phyloP scores from a whole-genome alignment of 35 echinoderm and acorn worm genomes.

The Diadema setosum region DNA sequence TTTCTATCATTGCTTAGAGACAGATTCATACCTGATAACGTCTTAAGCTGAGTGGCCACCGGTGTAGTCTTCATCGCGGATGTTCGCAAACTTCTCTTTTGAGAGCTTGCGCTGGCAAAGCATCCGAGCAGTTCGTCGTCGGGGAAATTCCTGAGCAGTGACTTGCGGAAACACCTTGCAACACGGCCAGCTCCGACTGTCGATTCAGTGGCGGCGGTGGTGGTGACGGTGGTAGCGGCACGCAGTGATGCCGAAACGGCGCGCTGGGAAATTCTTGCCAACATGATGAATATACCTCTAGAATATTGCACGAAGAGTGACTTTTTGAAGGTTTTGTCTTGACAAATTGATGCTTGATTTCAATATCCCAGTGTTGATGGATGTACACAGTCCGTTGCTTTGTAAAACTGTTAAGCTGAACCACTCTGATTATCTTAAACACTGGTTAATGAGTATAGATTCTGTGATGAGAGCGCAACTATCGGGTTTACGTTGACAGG shows the following conservation, averaged over 20 bases:
- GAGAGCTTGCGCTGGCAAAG: background rate
- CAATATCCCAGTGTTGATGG: too few relatives aligned
- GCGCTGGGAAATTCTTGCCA: background rate
- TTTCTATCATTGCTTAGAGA: background rate
- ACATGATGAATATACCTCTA: too few relatives aligned
- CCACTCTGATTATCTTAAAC: too few relatives aligned
- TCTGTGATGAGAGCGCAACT: too few relatives aligned
- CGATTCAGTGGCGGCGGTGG: background rate
- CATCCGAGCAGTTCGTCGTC: background rate
- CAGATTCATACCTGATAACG: background rate
- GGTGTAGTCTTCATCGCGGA: slow-evolving; percentile 3
- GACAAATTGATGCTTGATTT: too few relatives aligned
- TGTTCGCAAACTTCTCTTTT: background rate
- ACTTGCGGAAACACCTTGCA: background rate
- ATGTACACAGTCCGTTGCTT: too few relatives aligned
- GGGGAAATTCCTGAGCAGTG: slow-evolving; percentile 4
- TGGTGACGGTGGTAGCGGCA: background rate
- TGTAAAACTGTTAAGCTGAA: too few relatives aligned
- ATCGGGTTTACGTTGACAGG: too few relatives aligned
- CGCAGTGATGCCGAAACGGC: background rate
- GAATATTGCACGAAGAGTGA: too few relatives aligned
- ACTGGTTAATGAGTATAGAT: too few relatives aligned
- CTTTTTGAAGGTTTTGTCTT: too few relatives aligned
- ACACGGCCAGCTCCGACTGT: background rate
- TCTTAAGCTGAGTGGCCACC: background rate